phyloP scores from a whole-genome alignment of 2,113 vertebrate species.

The Amazona guildingii region DNA sequence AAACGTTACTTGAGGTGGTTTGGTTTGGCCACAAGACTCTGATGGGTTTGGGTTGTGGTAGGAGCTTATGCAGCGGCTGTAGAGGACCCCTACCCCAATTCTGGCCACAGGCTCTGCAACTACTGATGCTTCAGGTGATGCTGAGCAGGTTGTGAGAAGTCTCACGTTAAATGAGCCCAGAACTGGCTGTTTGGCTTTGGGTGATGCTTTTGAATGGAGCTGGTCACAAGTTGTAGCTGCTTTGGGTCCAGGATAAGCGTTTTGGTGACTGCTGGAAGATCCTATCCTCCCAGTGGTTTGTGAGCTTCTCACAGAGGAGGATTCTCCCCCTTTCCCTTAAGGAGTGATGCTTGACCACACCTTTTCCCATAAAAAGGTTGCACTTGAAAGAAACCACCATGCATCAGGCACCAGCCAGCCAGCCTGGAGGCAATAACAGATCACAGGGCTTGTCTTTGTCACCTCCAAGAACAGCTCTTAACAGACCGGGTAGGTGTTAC shows the following conservation, averaged over 20 bases:
- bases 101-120: neutral
- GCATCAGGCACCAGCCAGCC: rapidly evolving
- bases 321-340: neutral
- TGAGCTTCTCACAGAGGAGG: neutral
- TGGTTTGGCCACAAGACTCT: neutral
- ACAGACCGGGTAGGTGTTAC: neutral
- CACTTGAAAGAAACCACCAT: neutral
- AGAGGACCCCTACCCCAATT: neutral
- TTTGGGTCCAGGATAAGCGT: neutral
- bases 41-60: rapidly evolving
- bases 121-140: neutral
- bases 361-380: neutral
- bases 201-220: neutral
- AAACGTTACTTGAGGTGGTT: neutral
- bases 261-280: neutral
- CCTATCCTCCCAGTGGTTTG: neutral
- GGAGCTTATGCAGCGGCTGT: neutral
- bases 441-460: neutral
- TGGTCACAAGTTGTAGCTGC: rapidly evolving
- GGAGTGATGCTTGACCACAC: rapidly evolving
- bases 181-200: rapidly evolving
- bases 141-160: neutral
- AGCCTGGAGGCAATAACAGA: neutral
- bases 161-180: neutral
- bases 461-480: neutral